Conservation (phyloP, 2,797 vertebrate species). For the Brachymystax lenok region DNA sequence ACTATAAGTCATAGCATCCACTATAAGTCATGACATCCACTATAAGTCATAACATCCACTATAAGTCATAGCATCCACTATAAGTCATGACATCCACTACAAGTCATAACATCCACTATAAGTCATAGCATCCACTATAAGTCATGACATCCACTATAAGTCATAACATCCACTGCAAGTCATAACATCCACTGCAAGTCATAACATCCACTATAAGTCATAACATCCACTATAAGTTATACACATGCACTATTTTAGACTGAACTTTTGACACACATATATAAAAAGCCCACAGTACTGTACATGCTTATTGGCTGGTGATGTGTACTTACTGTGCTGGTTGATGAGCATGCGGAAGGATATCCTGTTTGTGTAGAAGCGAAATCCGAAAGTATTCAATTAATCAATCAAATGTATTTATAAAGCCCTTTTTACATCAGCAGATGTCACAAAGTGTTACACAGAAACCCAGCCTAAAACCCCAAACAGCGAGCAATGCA, state of each 20-base stretch:
- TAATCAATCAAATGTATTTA: not conserved
- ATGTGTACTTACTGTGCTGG: conserved; percentile 83
- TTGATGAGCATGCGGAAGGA: conserved; percentile 91
- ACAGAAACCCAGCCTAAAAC: too few species aligned
- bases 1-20: not conserved
- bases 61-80: not conserved
- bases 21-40: too few species aligned
- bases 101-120: too few species aligned
- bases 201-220: not conserved
- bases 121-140: not conserved
- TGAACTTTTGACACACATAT: not conserved
- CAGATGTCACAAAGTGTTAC: too few species aligned
- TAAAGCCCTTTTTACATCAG: too few species aligned
- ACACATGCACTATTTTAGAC: not conserved
- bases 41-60: not conserved
- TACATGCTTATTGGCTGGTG: not conserved
- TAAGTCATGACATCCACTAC: not conserved
- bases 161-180: not conserved
- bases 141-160: not conserved
- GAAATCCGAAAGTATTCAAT: conserved; percentile 86
- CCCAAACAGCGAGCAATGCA: too few species aligned
- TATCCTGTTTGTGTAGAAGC: conserved; percentile 89
- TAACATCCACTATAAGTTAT: not conserved
- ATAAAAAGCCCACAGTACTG: not conserved
- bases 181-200: conserved; percentile 50